Evolutionary conservation across 2,113 vertebrate genomes (phyloP), one percentile per base, ranked within the genome.

Genomic region (Oxyruncus cristatus): DNA sequence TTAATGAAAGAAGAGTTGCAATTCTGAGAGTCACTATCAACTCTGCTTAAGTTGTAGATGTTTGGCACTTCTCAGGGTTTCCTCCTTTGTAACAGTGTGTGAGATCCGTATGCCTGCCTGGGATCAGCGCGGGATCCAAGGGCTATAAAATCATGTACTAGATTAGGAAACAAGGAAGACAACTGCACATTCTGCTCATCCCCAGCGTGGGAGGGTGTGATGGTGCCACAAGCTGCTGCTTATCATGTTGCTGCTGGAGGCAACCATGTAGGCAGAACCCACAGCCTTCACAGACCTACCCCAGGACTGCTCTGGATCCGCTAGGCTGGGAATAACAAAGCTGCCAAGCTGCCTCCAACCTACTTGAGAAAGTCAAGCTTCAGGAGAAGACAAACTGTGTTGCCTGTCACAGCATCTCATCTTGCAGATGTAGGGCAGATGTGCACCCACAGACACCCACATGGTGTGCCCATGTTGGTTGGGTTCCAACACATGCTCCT

Each of bases 91-190:
- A 88, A 42, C 53, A 66, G 42, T 1, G 70, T 78, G 88, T 75
- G 81, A 95, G 73, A 88, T 89, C 70, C 0, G 0, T 66, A 6
- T 37, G 82, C 72, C 83, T 62, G 49, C 37, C 83, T 49, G 65
- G 82, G 80, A 96, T 84, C 76, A 44, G 73, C 0, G 2, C 61
- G 53, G 91, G 42, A 86, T 90, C 90, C 89, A 42, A 87, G 67
- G 87, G 85, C 82, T 83, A 80, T 88, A 80, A 89, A 92, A 93
- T 61, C 76, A 35, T 47, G 11, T 30, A 62, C 92, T 81, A 82
- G 95, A 93, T 95, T 84, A 93, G 95, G 96, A 95, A 96, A 89
- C 76, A 78, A 72, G 91, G 95, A 96, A 96, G 96, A 93, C 95
- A 97, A 96, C 88, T 94, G 92, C 86, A 89, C 91, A 91, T 92